Base-by-base conservation (phyloP, 2,113 vertebrate genomes). In the Paratilapia polleni region DNA sequence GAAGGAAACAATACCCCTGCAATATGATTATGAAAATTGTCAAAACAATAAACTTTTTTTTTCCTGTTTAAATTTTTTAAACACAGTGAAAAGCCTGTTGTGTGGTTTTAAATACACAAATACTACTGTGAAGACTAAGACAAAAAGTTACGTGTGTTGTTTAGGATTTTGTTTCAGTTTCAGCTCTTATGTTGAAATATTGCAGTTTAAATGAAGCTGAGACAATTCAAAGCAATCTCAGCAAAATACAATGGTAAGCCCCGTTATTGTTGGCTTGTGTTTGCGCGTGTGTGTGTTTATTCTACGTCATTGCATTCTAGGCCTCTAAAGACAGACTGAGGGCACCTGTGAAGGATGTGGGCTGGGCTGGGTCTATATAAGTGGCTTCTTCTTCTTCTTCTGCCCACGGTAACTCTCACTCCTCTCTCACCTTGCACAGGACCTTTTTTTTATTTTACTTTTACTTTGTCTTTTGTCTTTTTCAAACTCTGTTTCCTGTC, bases 1-100 rank as follows among this genome's bases (percentile, higher is more conserved):
- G n/a, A 79, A 77, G 59, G 68, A 79, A 85, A 76, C 47, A 81
- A 43, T 31, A 15, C 20, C 31, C 74, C 57, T 60, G 31, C 68
- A 73, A 24, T 20, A 15, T 28, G 59, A 85, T 68, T 63, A 74
- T 56, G 63, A 22, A 64, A 74, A 76, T 8, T 62, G 56, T 47
- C 58, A 62, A 34, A 78, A 73, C 26, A 54, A 73, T 57, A 75
- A 58, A 41, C 24, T 9, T 2, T 59, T 31, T 59, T 1, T 0
- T n/a, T 26, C 28, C 13, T 41, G 1, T 26, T 41, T 26, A 60
- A 77, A 43, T 17, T 34, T 73, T 73, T 73, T 73, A 73, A 73
- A 52, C 47, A 73, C 47, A 73, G n/a, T 73, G 26, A 73, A 73
- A 73, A 54, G 26, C 19, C 47, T 73, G 31, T 34, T 73, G 47